These are phyloP conservation scores for Thalassarche chlororhynchos DNA, from an alignment of 2,113 vertebrate genomes.

Conservation along the genomic window DNA sequence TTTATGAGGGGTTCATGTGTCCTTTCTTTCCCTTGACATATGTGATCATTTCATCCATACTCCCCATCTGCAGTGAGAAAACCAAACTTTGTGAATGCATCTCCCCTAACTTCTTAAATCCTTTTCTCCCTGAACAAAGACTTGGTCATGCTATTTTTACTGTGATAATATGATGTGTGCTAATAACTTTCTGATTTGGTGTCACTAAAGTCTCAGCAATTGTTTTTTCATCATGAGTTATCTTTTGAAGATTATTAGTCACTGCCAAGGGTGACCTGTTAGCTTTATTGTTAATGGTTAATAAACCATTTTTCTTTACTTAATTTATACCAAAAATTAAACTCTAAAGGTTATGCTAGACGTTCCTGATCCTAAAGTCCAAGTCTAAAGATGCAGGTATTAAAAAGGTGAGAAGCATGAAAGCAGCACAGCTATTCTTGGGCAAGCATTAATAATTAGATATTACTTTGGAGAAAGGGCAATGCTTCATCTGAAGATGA, in stretches of 20 bases:
- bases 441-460: constrained; percentile 71
- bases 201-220: not conserved
- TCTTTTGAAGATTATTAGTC: not conserved
- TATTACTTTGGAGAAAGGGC: constrained; percentile 72
- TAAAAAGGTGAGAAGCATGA: constrained; percentile 20
- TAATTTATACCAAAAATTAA: constrained; percentile 39
- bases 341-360: constrained; percentile 45
- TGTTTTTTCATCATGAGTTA: not conserved
- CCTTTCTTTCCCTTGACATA: not conserved
- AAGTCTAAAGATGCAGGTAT: constrained; percentile 3
- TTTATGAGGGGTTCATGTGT: not conserved
- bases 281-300: not conserved
- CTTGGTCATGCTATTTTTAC: not conserved
- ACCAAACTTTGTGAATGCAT: not conserved
- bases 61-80: not conserved
- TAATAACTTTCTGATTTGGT: not conserved
- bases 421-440: constrained; percentile 51
- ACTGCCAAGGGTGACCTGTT: not conserved
- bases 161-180: not conserved
- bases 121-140: not conserved
- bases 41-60: not conserved
- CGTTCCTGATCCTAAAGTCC: constrained; percentile 2
- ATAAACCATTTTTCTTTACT: not conserved
- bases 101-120: not conserved
- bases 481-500: constrained; percentile 71